Base-by-base conservation (phyloP, 2,888 invertebrate species). In the Ectemnius lituratus region DNA sequence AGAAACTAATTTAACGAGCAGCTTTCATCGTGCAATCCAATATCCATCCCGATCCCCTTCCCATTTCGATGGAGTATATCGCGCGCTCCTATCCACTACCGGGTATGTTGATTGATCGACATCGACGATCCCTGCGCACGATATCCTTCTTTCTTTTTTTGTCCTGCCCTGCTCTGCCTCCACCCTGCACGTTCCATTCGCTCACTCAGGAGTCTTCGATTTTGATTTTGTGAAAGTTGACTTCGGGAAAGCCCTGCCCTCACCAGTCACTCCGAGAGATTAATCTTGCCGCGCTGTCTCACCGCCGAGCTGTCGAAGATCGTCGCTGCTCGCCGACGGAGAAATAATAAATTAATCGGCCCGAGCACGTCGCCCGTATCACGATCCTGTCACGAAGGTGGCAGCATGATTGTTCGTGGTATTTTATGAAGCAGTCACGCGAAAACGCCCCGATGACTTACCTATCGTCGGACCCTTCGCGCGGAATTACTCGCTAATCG, bases 1-100 rank as follows among this genome's bases (percentile, higher is more conserved):
- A 87, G 87, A 86, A 87, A 87, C 87, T 87, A 86, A 87, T 87
- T 87, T 87, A 87, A 87, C 87, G 86, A 87, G 86, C 82, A 82
- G 85, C 85, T 87, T 87, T 87, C 86, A 86, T 82, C 86, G 85
- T 79, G 85, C 85, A 78, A 87, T 86, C 85, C 84, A 85, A 87
- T 86, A 86, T 85, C 84, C 80, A 85, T 85, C 83, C 73, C 72
- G 64, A 73, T 74, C 75, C 65, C 62, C 62, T 67, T 60, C 14
- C 27, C n/a, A 27, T 14, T 14, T 37, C 37, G 60, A 8, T 60
- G 5, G 14, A 62, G 73, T 73, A 62, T 70, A 83, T 85, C 76
- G 70, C 71, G 67, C 63, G 78, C 37, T 37, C 77, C 72, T 76
- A 83, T 82, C 76, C 76, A 73, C 82, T 86, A 86, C 82, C 81